Base-by-base conservation (phyloP, 2,888 invertebrate genomes). In the Cylloceria caligata region DNA sequence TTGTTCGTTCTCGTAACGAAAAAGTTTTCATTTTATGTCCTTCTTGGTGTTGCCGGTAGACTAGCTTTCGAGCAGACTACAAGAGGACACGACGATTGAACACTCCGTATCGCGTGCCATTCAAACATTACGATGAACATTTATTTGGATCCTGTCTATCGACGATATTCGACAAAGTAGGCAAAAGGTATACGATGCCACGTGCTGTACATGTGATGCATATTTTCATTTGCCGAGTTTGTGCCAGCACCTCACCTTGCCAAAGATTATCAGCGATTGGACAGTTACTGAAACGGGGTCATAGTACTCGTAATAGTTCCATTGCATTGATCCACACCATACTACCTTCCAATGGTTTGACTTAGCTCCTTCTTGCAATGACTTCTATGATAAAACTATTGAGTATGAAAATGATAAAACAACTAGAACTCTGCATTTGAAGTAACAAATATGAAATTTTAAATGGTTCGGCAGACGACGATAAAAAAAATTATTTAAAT, bases 61-160 rank as follows among this genome's bases (percentile, higher is more conserved):
- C 19, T 19, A 30, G 16, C 9, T 2, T 21, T 9, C 42, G 19
- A 13, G 36, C 19, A 1, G 16, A 30, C 55, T 27, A 39, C 27
- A 3, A 19, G 30, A n/a, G n/a, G n/a, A n/a, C n/a, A 47, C 67
- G 36, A 55, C 36, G 6, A 60, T 30, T 27, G 36, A 42, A 45
- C 11, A 24, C 16, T 21, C 21, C 49, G 75, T 64, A 42, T 89
- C 83, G 88, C 88, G 88, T 89, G 88, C 85, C 84, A 21, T 30
- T 5, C 11, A 57, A 75, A 86, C 85, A 84, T 89, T 87, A 85
- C 65, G 69, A 27, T 57, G 64, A 13, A 67, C 82, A 86, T 86
- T 83, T 85, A 86, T 87, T 86, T 83, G 67, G 80, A 83, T 49
- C 36, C 83, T 68, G 76, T 77, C 81, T 83, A 85, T 82, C 71